Evolutionary conservation across 1,140 invertebrate genomes (phyloP).

Genomic region (Diuraphis noxia): DNA sequence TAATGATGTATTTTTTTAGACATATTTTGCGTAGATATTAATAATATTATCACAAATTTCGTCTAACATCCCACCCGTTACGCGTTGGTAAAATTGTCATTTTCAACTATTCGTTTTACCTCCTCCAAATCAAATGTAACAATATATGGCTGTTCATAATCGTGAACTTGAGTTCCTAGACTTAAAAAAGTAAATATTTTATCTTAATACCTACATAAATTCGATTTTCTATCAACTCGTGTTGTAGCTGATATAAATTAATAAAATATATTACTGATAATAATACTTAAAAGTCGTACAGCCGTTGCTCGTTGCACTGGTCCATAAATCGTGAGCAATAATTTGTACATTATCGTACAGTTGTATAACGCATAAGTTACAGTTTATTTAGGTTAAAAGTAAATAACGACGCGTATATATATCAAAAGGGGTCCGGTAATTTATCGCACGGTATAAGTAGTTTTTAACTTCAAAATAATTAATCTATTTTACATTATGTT

Average conservation of each 20-base stretch:
- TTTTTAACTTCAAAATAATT: background rate
- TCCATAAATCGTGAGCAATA: background rate
- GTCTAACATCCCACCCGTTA: no score
- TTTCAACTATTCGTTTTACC: no score
- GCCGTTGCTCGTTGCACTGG: background rate
- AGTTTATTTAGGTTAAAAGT: background rate
- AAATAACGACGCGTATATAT: background rate
- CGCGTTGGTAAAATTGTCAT: no score
- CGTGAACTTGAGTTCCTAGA: background rate
- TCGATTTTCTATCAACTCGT: background rate
- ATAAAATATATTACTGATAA: background rate
- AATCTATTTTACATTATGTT: slow-evolving; percentile 10
- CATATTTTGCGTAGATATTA: no score
- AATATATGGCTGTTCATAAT: no score
- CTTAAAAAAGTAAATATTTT: background rate
- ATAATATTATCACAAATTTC: no score
- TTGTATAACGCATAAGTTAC: background rate
- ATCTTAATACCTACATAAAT: background rate
- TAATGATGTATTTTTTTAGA: no score
- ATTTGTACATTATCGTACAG: background rate
- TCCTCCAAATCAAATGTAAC: no score
- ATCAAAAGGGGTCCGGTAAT: background rate
- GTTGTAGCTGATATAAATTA: background rate
- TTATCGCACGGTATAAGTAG: background rate
- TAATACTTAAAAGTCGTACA: background rate